A percentile compares a stretch with the other conserved stretches of the same genome.
Conservation (phyloP, 1,140 invertebrate genomes). For the Heliothis virescens region DNA sequence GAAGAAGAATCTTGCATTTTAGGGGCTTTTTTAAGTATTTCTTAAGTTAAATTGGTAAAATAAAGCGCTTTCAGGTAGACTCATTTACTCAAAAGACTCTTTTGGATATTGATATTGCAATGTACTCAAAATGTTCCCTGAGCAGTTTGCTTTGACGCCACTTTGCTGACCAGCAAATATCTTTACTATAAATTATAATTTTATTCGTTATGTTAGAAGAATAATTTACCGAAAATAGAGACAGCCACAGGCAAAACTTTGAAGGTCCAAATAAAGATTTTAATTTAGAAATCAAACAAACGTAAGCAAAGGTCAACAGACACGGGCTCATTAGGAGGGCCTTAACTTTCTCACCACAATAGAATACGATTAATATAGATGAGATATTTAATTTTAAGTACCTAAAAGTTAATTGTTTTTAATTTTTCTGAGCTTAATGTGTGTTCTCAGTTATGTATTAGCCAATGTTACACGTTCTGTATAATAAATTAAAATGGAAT, state of each 20-base stretch:
- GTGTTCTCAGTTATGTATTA: no score
- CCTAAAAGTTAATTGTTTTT: background rate
- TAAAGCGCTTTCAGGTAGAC: no score
- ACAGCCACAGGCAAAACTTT: background rate
- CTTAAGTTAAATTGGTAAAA: no score
- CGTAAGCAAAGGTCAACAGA: background rate
- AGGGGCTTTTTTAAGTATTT: no score
- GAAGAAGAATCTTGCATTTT: background rate
- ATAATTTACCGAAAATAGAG: background rate
- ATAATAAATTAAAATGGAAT: background rate
- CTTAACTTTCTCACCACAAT: background rate
- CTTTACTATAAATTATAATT: background rate
- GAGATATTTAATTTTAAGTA: background rate
- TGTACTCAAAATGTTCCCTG: no score
- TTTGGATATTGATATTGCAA: no score
- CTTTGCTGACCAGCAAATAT: no score
- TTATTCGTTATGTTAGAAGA: background rate
- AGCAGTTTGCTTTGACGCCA: no score
- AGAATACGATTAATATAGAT: background rate
- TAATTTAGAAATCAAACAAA: conserved; percentile 13
- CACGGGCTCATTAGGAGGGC: background rate
- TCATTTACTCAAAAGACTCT: no score
- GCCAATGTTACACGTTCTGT: no score
- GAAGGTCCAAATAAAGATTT: background rate
- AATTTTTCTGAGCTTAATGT: background rate